Evolutionary conservation across 2,888 invertebrate genomes (phyloP).

Genomic region (Icerya purchasi): DNA sequence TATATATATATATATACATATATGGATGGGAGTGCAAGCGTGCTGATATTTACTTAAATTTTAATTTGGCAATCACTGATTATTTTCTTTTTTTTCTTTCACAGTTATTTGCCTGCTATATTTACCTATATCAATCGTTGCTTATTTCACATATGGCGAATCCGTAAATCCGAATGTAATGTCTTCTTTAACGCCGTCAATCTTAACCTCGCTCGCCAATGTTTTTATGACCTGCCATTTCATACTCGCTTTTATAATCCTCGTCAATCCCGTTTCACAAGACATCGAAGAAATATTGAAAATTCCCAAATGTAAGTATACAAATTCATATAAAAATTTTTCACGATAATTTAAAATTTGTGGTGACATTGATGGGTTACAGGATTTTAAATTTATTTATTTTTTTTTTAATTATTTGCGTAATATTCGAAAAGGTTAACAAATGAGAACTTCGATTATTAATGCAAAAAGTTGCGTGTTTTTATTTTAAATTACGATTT

Average conservation of each 20-base stretch:
- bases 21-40: no score
- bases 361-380: no score
- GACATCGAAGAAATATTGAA: constrained; percentile 42
- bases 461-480: no score
- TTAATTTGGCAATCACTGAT: not conserved
- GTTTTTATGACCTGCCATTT: constrained; percentile 42
- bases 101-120: constrained; percentile 35
- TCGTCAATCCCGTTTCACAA: constrained; percentile 48
- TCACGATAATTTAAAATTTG: no score
- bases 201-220: constrained; percentile 34
- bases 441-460: no score
- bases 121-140: constrained; percentile 36
- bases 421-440: no score
- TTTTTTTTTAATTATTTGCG: no score
- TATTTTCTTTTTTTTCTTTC: constrained; percentile 1
- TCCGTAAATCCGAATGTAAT: constrained; percentile 36
- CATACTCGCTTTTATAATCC: constrained; percentile 41
- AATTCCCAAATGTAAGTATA: constrained; percentile 34
- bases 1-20: no score
- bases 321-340: no score
- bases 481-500: no score
- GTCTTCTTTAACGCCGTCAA: constrained; percentile 31
- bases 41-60: not conserved
- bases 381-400: no score
- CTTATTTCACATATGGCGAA: constrained; percentile 41